Evolutionary conservation across 2,888 invertebrate species (phyloP), one percentile per base, ranked within the genome.

Genomic region (Tetropium fuscum): DNA sequence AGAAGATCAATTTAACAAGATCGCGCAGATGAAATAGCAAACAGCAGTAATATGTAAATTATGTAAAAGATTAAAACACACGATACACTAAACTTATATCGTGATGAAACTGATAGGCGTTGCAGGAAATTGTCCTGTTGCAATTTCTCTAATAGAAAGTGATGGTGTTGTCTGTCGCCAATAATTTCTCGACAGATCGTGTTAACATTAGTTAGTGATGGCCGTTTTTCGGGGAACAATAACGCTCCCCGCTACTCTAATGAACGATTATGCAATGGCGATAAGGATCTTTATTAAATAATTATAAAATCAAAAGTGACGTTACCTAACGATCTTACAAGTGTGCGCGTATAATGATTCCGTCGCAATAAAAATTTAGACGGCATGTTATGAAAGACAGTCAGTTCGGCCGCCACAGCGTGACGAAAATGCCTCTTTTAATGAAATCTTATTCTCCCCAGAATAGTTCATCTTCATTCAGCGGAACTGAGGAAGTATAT

Each of bases 401-500:
- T 54, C 69, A 58, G 64, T 68, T 60, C 59, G 67, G 58, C 53
- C 64, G 66, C 58, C 66, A 55, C 53, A 62, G 59, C 70, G 77
- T 78, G 77, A 78, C 78, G 74, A 69, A 74, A 72, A 73, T 72
- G 72, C 73, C 72, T 75, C 75, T 76, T 74, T 74, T 77, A 77
- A 76, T 76, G 78, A 78, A 78, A 79, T 79, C 76, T 77, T 73
- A n/a, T n/a, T n/a, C 73, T 66, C 71, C 72, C 64, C 55, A 53
- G 74, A 74, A 74, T 76, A 72, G 64, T 75, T 71, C 73, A 74
- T 77, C 75, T 76, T 62, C 74, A 75, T 60, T 64, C 61, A 77
- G 71, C 74, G 78, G 72, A 78, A 78, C 78, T 60, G 25, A 51
- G 40, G 51, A 38, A 16, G 51, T 38, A 51, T 40, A 51, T 13